Base-by-base conservation (phyloP, 2,797 vertebrate species). In the Intellagama lesueurii region DNA sequence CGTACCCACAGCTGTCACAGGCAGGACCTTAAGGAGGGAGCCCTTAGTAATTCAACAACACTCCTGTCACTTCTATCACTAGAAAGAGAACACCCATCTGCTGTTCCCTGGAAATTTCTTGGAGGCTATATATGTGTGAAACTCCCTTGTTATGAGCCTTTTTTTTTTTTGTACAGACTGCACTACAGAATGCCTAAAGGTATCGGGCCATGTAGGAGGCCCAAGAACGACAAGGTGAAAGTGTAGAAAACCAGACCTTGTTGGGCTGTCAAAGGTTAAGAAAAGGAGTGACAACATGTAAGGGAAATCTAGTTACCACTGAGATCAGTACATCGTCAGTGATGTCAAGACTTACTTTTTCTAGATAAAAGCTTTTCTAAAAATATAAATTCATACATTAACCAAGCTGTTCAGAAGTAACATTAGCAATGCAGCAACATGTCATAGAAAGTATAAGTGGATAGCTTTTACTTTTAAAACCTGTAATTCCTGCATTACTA, bases 51-150 rank as follows among this genome's bases (percentile, higher is more conserved):
- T 75, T 69, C 49, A 40, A 12, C 81, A 82, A 82, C 30, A 35
- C 68, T 81, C 40, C 72, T 77, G 30, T 88, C 73, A 35, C 73
- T 84, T 80, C 66, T 85, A 72, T 47, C 83, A 30, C 35, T 81
- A 52, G 52, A 81, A 64, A 75, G 77, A 81, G 88, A 81, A 81
- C 69, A n/a, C 56, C 79, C 88, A 86, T 86, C 79, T 69, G 79
- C 52, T 75, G 77, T 75, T 52, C 35, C 77, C 56, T 86, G 32
- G 69, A 86, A 85, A 81, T 81, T 86, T 82, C 84, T 72, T 83
- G 32, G 79, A 83, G 47, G 32, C 70, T 75, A 87, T 60, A 64
- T 66, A 56, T 68, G 88, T 86, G 64, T 60, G 49, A 85, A 72
- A 85, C 77, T 28, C 40, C 40, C 40, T 85, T 40, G 26, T 47